Conservation (phyloP, 2,113 vertebrate genomes). For the Leptocoma aspasia region DNA sequence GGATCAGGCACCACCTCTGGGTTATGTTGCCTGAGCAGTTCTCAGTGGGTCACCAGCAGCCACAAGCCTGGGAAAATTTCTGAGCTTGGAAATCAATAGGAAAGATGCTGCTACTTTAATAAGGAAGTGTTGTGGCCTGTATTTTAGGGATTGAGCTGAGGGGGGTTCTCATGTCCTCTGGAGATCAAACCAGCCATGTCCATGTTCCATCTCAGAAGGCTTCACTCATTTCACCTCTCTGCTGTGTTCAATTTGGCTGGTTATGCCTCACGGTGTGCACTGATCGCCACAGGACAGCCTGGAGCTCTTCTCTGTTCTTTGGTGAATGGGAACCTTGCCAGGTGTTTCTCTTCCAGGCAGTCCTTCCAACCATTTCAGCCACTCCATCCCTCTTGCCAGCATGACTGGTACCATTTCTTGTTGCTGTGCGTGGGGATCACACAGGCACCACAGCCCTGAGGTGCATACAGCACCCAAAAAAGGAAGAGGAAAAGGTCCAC, state of each 20-base stretch:
- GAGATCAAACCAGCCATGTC: neutral
- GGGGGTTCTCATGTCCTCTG: accelerated
- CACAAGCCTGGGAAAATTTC: neutral
- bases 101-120: neutral
- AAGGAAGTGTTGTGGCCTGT: neutral
- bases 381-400: neutral
- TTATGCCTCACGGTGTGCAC: neutral
- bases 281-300: neutral
- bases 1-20: neutral
- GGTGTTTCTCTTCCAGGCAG: neutral
- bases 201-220: neutral
- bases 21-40: neutral
- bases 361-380: neutral
- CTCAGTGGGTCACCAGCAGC: neutral
- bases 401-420: neutral
- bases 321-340: neutral
- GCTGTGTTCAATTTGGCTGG: neutral
- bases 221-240: accelerated
- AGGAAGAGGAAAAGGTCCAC: neutral
- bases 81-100: neutral
- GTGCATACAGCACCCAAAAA: neutral
- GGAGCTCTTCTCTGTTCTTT: neutral
- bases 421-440: neutral
- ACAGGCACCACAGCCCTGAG: neutral
- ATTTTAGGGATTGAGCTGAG: neutral